Conservation (phyloP, 2,888 invertebrate species). For the Aspidiotus destructor region DNA sequence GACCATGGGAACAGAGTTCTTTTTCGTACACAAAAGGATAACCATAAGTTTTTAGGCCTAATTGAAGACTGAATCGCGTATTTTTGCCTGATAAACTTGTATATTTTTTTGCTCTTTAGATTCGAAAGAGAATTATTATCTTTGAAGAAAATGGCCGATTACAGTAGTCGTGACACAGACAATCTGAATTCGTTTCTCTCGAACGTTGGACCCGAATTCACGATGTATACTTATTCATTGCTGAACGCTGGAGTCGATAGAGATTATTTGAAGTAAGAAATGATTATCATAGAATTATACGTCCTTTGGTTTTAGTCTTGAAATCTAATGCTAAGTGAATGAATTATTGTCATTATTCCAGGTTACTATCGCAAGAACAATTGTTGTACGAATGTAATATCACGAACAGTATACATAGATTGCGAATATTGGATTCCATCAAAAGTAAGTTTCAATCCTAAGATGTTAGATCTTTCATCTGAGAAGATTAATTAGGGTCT, state of each 20-base stretch:
- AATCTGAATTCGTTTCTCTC: slow-evolving; percentile 78
- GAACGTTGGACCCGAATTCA: slow-evolving; percentile 76
- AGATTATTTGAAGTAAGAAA: slow-evolving; percentile 64
- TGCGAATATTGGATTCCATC: slow-evolving; percentile 80
- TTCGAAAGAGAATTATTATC: slow-evolving; percentile 87
- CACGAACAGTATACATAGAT: slow-evolving; percentile 85
- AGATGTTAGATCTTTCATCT: neutral
- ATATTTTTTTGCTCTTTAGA: slow-evolving; percentile 43
- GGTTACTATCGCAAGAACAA: slow-evolving; percentile 74
- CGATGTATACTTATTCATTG: slow-evolving; percentile 94
- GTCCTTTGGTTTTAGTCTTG: too few species aligned
- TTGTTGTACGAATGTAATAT: slow-evolving; percentile 83
- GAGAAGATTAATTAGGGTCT: too few species aligned
- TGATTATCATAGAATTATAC: neutral
- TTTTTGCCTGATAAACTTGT: neutral
- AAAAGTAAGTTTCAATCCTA: slow-evolving; percentile 12
- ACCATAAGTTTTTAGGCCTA: too few species aligned
- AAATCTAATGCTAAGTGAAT: slow-evolving; percentile 50
- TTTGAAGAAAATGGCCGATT: slow-evolving; percentile 91
- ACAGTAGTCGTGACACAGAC: slow-evolving; percentile 86
- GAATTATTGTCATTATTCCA: slow-evolving; percentile 33
- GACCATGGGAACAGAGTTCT: too few species aligned
- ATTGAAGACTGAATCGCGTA: neutral
- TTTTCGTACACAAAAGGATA: too few species aligned
- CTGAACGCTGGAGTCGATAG: slow-evolving; percentile 90